A percentile compares a stretch with the other conserved stretches of the same genome.
Evolutionary conservation across 1,140 invertebrate species (phyloP).

Genomic region (Episyrphus balteatus): DNA sequence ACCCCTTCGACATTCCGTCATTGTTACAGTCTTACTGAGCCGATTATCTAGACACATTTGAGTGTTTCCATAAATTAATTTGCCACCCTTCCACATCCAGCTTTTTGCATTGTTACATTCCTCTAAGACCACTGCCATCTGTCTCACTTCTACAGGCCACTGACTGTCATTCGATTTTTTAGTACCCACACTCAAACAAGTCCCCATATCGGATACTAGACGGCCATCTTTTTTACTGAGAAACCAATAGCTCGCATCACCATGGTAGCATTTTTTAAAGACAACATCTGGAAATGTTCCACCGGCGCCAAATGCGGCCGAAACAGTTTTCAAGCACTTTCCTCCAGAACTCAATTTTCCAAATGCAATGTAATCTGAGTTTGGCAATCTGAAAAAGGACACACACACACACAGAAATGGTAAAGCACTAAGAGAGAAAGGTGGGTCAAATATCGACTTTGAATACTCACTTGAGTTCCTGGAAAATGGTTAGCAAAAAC

Average conservation of each 20-base stretch:
- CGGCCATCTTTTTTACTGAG: slow-evolving; percentile 8
- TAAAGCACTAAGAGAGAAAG: neutral
- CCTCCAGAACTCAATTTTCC: slow-evolving; percentile 15
- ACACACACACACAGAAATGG: neutral
- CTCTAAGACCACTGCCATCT: neutral
- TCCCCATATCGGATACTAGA: slow-evolving; percentile 1
- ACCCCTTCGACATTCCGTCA: slow-evolving; percentile 16
- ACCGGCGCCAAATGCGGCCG: neutral
- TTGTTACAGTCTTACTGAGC: slow-evolving; percentile 12
- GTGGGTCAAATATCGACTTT: neutral
- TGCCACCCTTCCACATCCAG: slow-evolving; percentile 19
- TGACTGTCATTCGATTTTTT: neutral
- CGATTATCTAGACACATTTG: slow-evolving; percentile 28
- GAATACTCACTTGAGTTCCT: slow-evolving; percentile 26
- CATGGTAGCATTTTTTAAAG: slow-evolving; percentile 16
- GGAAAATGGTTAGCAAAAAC: slow-evolving; percentile 81
- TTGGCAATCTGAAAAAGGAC: slow-evolving; percentile 11
- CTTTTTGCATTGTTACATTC: slow-evolving; percentile 7
- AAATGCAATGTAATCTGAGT: slow-evolving; percentile 16
- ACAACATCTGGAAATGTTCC: slow-evolving; percentile 1
- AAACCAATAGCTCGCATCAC: slow-evolving; percentile 20
- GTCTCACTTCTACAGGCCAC: slow-evolving; percentile 12
- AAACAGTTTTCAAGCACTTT: slow-evolving; percentile 16
- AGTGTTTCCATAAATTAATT: slow-evolving; percentile 16
- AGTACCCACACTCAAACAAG: slow-evolving; percentile 2